Evolutionary conservation across 2,797 vertebrate genomes (phyloP).

Genomic region (Aplochiton taeniatus): DNA sequence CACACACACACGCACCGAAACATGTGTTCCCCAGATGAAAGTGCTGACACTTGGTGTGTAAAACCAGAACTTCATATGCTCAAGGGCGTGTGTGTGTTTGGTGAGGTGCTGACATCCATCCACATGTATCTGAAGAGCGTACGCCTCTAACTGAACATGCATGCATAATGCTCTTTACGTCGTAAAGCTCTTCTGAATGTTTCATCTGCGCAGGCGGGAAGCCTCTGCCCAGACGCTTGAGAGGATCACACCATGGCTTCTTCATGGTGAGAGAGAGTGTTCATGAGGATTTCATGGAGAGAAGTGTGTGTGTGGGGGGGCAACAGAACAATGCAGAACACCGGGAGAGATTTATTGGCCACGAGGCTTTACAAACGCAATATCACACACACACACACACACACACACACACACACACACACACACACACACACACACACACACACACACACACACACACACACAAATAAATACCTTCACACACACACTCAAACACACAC

Average conservation of each 20-base stretch:
- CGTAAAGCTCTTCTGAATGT: constrained; percentile 72
- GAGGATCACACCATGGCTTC: not conserved
- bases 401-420: not conserved
- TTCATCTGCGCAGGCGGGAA: constrained; percentile 56
- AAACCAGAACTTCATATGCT: constrained; percentile 53
- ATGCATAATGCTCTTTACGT: not conserved
- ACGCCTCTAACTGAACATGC: not conserved
- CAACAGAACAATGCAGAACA: not conserved
- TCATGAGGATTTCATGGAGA: constrained; percentile 59
- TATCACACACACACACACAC: constrained; percentile 8
- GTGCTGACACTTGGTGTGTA: constrained; percentile 62
- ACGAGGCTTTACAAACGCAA: not conserved
- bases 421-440: not conserved
- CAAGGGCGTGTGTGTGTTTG: constrained; percentile 19
- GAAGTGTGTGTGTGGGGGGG: constrained; percentile 6
- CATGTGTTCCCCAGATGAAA: constrained; percentile 44
- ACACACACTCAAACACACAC: not conserved
- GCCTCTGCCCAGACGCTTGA: not conserved
- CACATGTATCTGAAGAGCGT: not conserved
- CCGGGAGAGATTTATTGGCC: no score
- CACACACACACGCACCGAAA: not conserved
- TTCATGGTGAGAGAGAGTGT: constrained; percentile 26
- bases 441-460: constrained; percentile 15
- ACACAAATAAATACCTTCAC: not conserved
- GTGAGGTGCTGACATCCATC: not conserved